Conservation (phyloP, 1,140 invertebrate species). For the Anagrus nilaparvatae region DNA sequence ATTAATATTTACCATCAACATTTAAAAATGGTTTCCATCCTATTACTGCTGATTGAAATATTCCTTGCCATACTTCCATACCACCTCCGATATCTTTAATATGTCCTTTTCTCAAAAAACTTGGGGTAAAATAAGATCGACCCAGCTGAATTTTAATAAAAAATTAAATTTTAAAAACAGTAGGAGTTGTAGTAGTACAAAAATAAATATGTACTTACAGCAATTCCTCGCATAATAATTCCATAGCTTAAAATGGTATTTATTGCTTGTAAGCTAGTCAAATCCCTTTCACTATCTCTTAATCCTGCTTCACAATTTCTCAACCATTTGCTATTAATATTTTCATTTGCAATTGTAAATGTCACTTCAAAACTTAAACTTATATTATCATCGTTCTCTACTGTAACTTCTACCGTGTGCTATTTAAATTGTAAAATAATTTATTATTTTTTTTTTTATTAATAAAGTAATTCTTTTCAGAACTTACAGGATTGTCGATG, state of each 20-base stretch:
- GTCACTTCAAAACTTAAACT: too few species aligned
- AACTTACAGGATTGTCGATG: conserved; percentile 19
- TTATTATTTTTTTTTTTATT: neutral
- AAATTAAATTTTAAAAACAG: too few species aligned
- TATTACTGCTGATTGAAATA: conserved; percentile 62
- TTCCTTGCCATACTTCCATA: conserved; percentile 58
- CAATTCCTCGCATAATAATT: too few species aligned
- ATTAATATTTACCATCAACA: conserved; percentile 54
- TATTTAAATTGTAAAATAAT: neutral
- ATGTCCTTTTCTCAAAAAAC: conserved; percentile 14
- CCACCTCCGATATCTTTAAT: conserved; percentile 46
- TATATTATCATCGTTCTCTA: too few species aligned
- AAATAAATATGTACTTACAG: too few species aligned
- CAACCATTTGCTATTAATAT: too few species aligned
- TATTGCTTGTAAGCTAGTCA: conserved; percentile 61
- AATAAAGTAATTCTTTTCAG: neutral
- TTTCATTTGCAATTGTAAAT: too few species aligned
- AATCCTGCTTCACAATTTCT: conserved; percentile 38
- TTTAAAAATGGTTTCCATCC: conserved; percentile 63
- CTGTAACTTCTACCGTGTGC: too few species aligned
- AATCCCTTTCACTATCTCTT: conserved; percentile 41
- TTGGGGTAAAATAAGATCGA: conserved; percentile 39
- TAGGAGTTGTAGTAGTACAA: too few species aligned
- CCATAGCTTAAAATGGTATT: conserved; percentile 70
- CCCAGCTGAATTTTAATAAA: conserved; percentile 40